Conservation (phyloP, 2,113 vertebrate genomes). For the Chiloscyllium plagiosum region DNA sequence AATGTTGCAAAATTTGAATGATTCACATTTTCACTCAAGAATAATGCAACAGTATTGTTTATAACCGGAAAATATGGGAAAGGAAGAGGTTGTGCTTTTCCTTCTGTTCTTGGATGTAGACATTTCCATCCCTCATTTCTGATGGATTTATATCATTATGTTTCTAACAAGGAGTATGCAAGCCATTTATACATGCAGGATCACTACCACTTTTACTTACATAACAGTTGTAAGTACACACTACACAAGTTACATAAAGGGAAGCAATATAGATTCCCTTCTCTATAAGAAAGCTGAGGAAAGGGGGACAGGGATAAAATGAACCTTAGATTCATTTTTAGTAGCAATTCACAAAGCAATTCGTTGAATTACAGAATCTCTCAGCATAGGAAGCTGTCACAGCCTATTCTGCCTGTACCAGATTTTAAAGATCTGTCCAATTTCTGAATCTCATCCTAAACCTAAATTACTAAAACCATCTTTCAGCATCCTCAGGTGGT, state of each 20-base stretch:
- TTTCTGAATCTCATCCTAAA: background rate
- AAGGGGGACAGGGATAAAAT: background rate
- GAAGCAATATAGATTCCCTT: slow-evolving; percentile 1
- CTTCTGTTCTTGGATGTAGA: background rate
- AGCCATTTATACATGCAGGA: background rate
- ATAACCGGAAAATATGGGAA: background rate
- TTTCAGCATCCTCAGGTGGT: background rate
- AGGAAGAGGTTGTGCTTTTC: background rate
- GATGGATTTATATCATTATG: background rate
- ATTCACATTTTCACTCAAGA: background rate
- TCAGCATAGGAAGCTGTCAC: background rate
- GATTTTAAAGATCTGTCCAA: background rate
- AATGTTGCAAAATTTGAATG: background rate
- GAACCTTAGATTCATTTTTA: background rate
- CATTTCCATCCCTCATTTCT: background rate
- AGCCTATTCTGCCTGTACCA: background rate
- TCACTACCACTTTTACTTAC: background rate
- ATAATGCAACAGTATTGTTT: background rate
- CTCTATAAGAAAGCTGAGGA: background rate
- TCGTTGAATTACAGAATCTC: background rate
- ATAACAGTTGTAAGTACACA: background rate
- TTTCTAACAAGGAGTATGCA: background rate
- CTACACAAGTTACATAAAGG: background rate
- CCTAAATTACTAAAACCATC: background rate
- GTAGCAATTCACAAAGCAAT: background rate